Evolutionary conservation across 2,797 vertebrate species (phyloP).

Genomic region (Premnoplex brunnescens): DNA sequence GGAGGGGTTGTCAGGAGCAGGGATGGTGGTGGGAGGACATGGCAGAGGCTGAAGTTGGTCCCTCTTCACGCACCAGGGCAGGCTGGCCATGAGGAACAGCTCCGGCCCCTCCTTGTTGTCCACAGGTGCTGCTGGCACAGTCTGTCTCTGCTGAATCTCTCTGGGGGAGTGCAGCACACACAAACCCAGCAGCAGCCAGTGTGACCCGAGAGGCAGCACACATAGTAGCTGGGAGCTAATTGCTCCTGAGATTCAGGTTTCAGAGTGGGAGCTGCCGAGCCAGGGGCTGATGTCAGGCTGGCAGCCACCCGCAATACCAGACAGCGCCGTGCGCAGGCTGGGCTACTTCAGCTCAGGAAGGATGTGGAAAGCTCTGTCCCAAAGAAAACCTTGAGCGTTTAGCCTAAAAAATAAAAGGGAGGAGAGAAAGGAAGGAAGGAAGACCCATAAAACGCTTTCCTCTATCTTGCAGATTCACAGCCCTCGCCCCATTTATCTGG

Average conservation of each 20-base stretch:
- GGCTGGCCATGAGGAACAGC: background rate
- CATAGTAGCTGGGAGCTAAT: background rate
- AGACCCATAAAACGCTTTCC: background rate
- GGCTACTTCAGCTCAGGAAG: background rate
- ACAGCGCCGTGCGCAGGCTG: background rate
- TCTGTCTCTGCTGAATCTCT: accelerated
- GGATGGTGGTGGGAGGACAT: background rate
- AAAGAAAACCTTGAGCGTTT: background rate
- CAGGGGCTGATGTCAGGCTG: background rate
- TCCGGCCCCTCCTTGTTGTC: background rate
- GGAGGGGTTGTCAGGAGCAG: background rate
- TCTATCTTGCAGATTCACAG: background rate
- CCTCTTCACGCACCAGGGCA: background rate
- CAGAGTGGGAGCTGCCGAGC: background rate
- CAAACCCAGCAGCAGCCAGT: background rate
- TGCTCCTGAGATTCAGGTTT: background rate
- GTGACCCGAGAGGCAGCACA: background rate
- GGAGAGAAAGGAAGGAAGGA: background rate
- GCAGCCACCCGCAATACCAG: background rate
- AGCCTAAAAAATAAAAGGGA: background rate
- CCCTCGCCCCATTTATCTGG: background rate
- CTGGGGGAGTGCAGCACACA: background rate
- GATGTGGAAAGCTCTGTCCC: background rate
- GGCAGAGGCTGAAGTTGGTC: background rate
- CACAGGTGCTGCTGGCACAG: background rate